Conservation (phyloP, 1,140 invertebrate species). For the Lordiphosa stackelbergi region DNA sequence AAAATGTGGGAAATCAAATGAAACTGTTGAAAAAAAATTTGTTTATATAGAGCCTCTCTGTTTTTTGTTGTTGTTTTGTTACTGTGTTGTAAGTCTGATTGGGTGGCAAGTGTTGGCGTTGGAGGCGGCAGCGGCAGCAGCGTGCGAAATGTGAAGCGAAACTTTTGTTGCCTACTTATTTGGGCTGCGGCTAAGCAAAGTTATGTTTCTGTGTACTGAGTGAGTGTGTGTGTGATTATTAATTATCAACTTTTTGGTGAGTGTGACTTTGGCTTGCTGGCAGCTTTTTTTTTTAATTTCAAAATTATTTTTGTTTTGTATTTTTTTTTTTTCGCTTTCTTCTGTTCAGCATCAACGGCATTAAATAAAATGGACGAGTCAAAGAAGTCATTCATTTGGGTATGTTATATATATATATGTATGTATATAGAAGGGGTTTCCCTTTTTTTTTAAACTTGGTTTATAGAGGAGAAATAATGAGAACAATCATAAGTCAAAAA, state of each 20-base stretch:
- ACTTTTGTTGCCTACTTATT: slow-evolving; percentile 20
- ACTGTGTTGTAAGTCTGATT: slow-evolving; percentile 4
- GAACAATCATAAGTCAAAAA: slow-evolving; percentile 9
- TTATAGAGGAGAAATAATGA: slow-evolving; percentile 11
- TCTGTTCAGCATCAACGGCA: slow-evolving; percentile 75
- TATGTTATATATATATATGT: slow-evolving; percentile 41
- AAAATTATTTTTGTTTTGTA: slow-evolving; percentile 34
- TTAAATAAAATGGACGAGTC: slow-evolving; percentile 77
- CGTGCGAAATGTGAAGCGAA: slow-evolving; percentile 26
- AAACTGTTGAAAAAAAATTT: too few species aligned
- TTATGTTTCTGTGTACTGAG: slow-evolving; percentile 4
- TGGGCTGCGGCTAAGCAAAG: slow-evolving; percentile 16
- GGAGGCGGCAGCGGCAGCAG: slow-evolving; percentile 11
- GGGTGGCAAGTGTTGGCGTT: slow-evolving; percentile 14
- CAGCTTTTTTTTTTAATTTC: slow-evolving; percentile 34
- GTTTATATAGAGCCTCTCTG: too few species aligned
- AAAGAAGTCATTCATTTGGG: slow-evolving; percentile 76
- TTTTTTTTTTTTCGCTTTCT: slow-evolving; percentile 58
- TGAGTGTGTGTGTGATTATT: slow-evolving; percentile 13
- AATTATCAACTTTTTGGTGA: slow-evolving; percentile 11
- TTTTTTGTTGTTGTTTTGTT: not conserved
- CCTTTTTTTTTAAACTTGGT: slow-evolving; percentile 11
- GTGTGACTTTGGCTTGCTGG: slow-evolving; percentile 35
- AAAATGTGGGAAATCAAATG: too few species aligned
- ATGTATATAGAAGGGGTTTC: slow-evolving; percentile 38